phyloP scores from a whole-genome alignment of 2,113 vertebrate genomes.

The Mohoua ochrocephala region DNA sequence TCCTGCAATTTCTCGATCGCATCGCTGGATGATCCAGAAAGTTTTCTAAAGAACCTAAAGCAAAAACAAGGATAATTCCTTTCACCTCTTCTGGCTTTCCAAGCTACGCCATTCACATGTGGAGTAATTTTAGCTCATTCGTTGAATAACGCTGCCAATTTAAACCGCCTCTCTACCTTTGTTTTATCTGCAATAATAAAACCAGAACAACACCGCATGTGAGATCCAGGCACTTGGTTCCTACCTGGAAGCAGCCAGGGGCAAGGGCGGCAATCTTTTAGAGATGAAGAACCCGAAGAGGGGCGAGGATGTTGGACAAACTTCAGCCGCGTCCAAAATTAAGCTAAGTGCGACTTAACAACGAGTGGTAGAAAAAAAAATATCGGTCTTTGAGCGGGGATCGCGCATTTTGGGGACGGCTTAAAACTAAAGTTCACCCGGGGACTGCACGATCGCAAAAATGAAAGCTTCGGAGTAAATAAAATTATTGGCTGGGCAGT shows the following conservation, averaged over 20 bases:
- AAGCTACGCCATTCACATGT: neutral
- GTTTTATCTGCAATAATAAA: slow-evolving; percentile 25
- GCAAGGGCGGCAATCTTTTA: slow-evolving; percentile 1
- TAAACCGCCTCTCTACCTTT: slow-evolving; percentile 4
- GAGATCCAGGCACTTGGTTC: slow-evolving; percentile 6
- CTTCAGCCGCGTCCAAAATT: slow-evolving; percentile 29
- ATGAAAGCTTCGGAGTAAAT: slow-evolving; percentile 34
- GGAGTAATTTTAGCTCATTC: slow-evolving; percentile 33
- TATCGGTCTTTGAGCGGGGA: neutral
- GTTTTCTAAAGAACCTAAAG: slow-evolving; percentile 55
- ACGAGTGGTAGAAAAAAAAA: neutral
- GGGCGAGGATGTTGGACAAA: neutral
- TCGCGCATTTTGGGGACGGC: neutral
- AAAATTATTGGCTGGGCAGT: neutral
- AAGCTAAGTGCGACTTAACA: neutral
- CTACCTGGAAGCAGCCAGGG: slow-evolving; percentile 34
- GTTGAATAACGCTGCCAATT: slow-evolving; percentile 40
- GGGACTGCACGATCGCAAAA: neutral
- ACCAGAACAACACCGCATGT: neutral
- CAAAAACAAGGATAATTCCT: slow-evolving; percentile 17
- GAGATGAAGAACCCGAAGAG: slow-evolving; percentile 10
- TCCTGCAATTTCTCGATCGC: slow-evolving; percentile 14
- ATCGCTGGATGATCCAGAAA: slow-evolving; percentile 40
- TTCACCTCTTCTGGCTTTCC: slow-evolving; percentile 11
- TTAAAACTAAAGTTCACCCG: slow-evolving; percentile 42